A percentile compares a stretch with the other conserved stretches of the same genome.
These are phyloP conservation scores for Apostichopus parvimensis DNA, from an alignment of 35 echinoderm and acorn worm genomes.

Conservation along the genomic window DNA sequence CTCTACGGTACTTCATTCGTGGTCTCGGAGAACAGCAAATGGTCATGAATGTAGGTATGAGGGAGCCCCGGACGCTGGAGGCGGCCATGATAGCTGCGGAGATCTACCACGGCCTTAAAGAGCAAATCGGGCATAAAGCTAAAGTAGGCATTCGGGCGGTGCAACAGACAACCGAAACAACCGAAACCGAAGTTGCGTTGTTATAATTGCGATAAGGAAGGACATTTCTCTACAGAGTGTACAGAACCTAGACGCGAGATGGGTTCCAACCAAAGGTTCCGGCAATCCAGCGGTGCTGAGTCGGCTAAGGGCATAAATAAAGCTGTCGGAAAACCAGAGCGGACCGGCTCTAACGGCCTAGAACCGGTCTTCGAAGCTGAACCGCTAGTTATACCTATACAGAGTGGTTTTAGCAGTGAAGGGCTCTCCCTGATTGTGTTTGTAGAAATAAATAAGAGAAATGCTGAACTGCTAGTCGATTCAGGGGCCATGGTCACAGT, in stretches of 20 bases:
- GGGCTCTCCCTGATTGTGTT: neutral
- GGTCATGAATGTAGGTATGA: conserved; percentile 16
- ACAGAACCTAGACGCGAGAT: neutral
- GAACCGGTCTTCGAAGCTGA: neutral
- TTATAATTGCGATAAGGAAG: neutral
- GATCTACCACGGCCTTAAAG: conserved; percentile 28
- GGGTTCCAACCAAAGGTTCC: neutral
- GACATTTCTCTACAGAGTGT: conserved; percentile 7
- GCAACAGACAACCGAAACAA: no score
- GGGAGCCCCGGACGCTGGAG: neutral
- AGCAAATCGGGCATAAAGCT: neutral
- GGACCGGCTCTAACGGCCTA: neutral
- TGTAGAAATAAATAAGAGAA: neutral
- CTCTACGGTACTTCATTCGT: conserved; percentile 36
- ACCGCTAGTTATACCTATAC: neutral
- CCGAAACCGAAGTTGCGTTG: no score
- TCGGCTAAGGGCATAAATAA: neutral
- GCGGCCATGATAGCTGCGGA: conserved; percentile 28
- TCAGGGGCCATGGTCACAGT: conserved; percentile 34
- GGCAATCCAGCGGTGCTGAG: neutral
- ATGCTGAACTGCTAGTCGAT: neutral
- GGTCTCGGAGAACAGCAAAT: conserved; percentile 40
- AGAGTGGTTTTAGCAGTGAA: neutral
- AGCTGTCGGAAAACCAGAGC: neutral
- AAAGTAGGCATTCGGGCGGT: neutral